A percentile compares a stretch with the other conserved stretches of the same genome.
These are phyloP conservation scores for Macrophya alboannulata DNA, from an alignment of 2,888 invertebrate genomes.

Conservation along the genomic window DNA sequence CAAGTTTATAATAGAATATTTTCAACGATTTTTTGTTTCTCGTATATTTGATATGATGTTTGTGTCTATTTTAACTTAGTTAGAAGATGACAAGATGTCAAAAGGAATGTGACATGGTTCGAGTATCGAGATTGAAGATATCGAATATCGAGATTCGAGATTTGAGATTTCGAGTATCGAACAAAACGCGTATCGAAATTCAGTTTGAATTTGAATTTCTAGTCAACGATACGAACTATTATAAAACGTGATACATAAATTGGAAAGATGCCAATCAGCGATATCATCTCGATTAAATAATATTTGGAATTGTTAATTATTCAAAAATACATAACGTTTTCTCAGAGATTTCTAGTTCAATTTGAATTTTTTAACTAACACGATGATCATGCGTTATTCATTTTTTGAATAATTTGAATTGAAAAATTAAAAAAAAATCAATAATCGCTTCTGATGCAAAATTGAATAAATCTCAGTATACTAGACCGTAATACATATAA, in stretches of 20 bases:
- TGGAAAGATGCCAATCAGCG: too few species aligned
- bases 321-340: background rate
- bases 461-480: background rate
- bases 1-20: background rate
- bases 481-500: background rate
- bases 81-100: too few species aligned
- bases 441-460: background rate
- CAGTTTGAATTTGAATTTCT: background rate
- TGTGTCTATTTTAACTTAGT: background rate
- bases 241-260: too few species aligned
- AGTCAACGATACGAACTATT: background rate
- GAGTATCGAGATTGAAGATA: background rate
- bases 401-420: background rate
- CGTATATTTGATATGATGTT: background rate
- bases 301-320: background rate
- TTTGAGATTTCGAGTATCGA: constrained; percentile 31
- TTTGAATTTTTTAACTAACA: background rate
- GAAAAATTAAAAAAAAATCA: background rate
- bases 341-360: background rate
- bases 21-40: background rate
- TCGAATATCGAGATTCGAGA: background rate
- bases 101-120: background rate
- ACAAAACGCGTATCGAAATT: constrained; percentile 57
- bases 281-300: background rate
- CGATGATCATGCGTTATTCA: background rate